Evolutionary conservation across 1,140 invertebrate genomes (phyloP), one percentile per base, ranked within the genome.

Genomic region (Zaprionus kolodkinae): DNA sequence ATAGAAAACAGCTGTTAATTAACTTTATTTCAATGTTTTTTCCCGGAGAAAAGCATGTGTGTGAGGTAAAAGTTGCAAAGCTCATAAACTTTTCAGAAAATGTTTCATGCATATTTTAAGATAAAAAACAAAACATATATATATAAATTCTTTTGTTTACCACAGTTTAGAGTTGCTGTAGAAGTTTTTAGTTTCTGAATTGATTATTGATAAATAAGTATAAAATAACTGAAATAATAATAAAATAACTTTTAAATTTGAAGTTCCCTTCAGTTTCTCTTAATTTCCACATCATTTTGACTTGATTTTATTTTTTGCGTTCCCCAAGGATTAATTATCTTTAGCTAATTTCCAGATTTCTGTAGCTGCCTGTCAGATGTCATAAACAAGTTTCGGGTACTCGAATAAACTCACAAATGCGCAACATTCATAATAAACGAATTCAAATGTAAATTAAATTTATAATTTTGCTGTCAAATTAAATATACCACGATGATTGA

Each of bases 401-500:
- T 25, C 3, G 40, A 45, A 45, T 9, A 15, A n/a, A 17, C 40
- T 45, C n/a, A 45, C 40, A 45, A 54, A 12, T 64, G n/a, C 17
- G 2, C 40, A 10, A 10, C 45, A 17, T 25, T 21, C 17, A 21
- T 50, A 9, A 15, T 43, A 3, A 43, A 9, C 17, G 45, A 17
- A 25, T 25, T 50, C 45, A 25, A 33, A 63, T 36, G 56, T 12
- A 43, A 63, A 64, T 71, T 63, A 50, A 25, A 56, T 71, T 43
- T 40, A 40, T 36, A 33, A 56, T 71, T 43, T 40, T 52, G 21
- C 35, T 50, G 59, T 54, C 35, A 54, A 62, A 40, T 68, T 30
- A 68, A 73, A 62, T 69, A 61, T 38, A 30, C 15, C 38, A n/a
- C 36, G 40, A 56, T 68, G 65, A 68, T 73, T 68, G 71, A 73